Conservation (phyloP, 2,113 vertebrate species). For the Salvelinus namaycush region DNA sequence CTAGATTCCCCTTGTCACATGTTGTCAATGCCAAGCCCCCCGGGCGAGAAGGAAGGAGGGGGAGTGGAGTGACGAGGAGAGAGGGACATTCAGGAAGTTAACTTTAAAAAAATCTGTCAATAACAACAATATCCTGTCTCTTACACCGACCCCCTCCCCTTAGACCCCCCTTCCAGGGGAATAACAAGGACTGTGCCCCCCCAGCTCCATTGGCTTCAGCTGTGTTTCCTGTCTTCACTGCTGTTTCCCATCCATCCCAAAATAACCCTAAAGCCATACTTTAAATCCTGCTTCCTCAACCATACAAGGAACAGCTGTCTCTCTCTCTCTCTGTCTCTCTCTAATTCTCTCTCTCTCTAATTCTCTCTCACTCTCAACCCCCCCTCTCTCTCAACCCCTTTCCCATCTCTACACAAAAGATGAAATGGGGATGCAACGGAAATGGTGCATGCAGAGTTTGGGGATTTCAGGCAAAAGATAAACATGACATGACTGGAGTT, state of each 20-base stretch:
- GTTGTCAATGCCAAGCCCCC: constrained; percentile 76
- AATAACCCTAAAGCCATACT: constrained; percentile 81
- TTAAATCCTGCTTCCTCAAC: constrained; percentile 78
- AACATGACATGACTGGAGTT: constrained; percentile 24
- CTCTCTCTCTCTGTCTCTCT: too few relatives aligned
- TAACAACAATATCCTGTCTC: constrained; percentile 42
- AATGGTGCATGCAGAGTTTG: constrained; percentile 75
- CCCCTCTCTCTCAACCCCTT: not conserved
- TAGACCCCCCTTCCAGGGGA: too few relatives aligned
- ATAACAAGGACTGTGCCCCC: constrained; percentile 11
- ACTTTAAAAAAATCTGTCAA: constrained; percentile 75
- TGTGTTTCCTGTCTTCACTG: constrained; percentile 65
- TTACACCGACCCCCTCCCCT: not conserved
- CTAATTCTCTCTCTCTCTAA: too few relatives aligned
- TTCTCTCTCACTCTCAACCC: too few relatives aligned
- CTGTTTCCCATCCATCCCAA: constrained; percentile 71
- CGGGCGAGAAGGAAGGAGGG: constrained; percentile 76
- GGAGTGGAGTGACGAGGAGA: constrained; percentile 50
- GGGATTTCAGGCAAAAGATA: constrained; percentile 60
- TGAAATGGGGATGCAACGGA: constrained; percentile 57
- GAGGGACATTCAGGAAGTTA: constrained; percentile 75
- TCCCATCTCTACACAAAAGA: constrained; percentile 17
- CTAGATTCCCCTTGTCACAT: constrained; percentile 80
- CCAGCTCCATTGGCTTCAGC: constrained; percentile 80
- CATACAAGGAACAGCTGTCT: constrained; percentile 80